phyloP scores from a whole-genome alignment of 2,797 vertebrate species.

The Chanos chanos region DNA sequence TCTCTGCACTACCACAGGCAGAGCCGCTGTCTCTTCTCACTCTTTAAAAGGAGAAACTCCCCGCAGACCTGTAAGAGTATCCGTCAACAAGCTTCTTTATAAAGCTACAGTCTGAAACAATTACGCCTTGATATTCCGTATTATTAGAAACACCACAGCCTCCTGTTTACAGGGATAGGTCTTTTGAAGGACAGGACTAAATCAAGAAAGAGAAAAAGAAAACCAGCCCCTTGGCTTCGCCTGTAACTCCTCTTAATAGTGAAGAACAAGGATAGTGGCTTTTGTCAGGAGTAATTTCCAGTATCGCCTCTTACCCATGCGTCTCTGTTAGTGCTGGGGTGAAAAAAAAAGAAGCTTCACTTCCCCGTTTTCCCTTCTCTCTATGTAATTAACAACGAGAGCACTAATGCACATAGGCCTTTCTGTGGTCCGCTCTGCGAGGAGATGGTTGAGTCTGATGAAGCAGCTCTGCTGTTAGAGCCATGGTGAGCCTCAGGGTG shows the following conservation, averaged over 20 bases:
- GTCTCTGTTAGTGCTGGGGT: background rate
- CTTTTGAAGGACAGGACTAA: conserved; percentile 14
- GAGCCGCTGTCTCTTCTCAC: conserved; percentile 25
- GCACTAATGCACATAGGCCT: background rate
- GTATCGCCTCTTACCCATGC: background rate
- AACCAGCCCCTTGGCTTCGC: background rate
- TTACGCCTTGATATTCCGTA: conserved; percentile 2
- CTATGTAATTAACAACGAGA: conserved; percentile 7
- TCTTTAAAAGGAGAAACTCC: conserved; percentile 25
- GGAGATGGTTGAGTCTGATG: background rate
- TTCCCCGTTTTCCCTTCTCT: background rate
- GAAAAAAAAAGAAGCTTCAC: background rate
- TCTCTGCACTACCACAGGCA: conserved; percentile 30
- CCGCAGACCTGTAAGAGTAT: conserved; percentile 31
- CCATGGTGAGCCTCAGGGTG: background rate
- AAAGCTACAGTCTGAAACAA: background rate
- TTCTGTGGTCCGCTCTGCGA: background rate
- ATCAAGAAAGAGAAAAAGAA: background rate
- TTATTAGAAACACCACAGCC: conserved; percentile 48
- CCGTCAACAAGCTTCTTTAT: conserved; percentile 20
- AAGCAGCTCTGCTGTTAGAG: too few relatives aligned
- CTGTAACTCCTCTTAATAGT: conserved; percentile 9
- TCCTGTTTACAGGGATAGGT: conserved; percentile 26
- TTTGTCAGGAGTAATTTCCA: conserved; percentile 18
- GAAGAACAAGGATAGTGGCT: background rate